Percentiles rank a stretch among this genome's conserved stretches.
Conservation (phyloP, 2,888 invertebrate species). For the Oscheius onirici region DNA sequence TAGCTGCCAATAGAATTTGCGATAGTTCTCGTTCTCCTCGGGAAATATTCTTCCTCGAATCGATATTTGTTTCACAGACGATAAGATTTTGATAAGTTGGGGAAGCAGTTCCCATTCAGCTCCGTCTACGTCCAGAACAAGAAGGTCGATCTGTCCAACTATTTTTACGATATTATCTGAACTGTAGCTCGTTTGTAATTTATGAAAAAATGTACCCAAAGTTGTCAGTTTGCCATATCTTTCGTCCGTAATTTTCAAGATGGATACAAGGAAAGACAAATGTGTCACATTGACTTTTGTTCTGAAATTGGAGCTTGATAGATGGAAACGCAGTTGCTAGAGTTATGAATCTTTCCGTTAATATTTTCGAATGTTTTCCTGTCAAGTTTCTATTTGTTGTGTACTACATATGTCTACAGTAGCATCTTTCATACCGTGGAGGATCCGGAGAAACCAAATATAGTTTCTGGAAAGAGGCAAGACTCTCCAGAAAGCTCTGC, state of each 20-base stretch:
- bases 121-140: slow-evolving; percentile 20
- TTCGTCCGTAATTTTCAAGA: not conserved
- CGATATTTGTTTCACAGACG: slow-evolving; percentile 5
- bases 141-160: slow-evolving; percentile 18
- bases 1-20: slow-evolving; percentile 27
- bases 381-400: no score
- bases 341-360: no score
- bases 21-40: slow-evolving; percentile 35
- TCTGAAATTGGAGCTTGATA: not conserved
- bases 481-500: not conserved
- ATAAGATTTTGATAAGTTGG: not conserved
- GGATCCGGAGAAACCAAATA: slow-evolving; percentile 4
- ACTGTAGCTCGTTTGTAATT: not conserved
- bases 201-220: no score
- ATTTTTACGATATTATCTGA: slow-evolving; percentile 17
- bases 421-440: slow-evolving; percentile 1
- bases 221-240: no score
- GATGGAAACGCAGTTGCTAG: no score
- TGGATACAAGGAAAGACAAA: not conserved
- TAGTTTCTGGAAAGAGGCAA: not conserved
- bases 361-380: no score
- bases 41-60: slow-evolving; percentile 21
- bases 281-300: not conserved
- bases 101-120: slow-evolving; percentile 26
- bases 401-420: no score